Percentiles rank a stretch among this genome's conserved stretches.
These are phyloP conservation scores for Morpho deidamia DNA, from an alignment of 2,888 invertebrate genomes.

Conservation along the genomic window DNA sequence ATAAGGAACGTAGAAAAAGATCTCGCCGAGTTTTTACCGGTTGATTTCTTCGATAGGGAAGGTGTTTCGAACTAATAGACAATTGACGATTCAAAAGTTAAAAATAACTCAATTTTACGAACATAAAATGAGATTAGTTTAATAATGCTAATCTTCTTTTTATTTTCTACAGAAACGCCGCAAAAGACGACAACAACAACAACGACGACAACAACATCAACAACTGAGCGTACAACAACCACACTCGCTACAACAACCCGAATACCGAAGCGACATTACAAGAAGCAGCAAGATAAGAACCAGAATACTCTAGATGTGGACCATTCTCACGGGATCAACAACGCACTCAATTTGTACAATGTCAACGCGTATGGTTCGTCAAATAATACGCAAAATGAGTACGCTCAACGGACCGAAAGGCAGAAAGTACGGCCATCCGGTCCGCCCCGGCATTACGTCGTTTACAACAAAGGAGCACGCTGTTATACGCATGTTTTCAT, in stretches of 20 bases:
- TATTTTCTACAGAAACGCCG: slow-evolving; percentile 62
- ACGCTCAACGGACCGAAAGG: slow-evolving; percentile 59
- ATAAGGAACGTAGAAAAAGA: too few relatives aligned
- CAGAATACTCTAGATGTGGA: slow-evolving; percentile 63
- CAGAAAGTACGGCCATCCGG: slow-evolving; percentile 69
- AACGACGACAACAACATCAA: slow-evolving; percentile 62
- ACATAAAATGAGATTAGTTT: too few relatives aligned
- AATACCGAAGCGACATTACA: slow-evolving; percentile 57
- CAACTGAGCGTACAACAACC: slow-evolving; percentile 48
- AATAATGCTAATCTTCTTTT: neutral
- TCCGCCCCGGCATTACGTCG: slow-evolving; percentile 54
- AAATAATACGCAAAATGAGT: slow-evolving; percentile 57
- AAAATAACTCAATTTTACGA: too few relatives aligned
- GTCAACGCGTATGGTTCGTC: slow-evolving; percentile 43
- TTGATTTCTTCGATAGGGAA: too few relatives aligned
- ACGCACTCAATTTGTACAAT: slow-evolving; percentile 59
- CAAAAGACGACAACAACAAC: slow-evolving; percentile 61
- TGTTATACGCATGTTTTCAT: slow-evolving; percentile 7
- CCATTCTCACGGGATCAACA: slow-evolving; percentile 55
- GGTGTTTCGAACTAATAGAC: too few relatives aligned
- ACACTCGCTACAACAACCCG: slow-evolving; percentile 49
- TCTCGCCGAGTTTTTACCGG: too few relatives aligned
- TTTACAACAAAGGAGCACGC: slow-evolving; percentile 39
- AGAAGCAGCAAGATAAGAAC: slow-evolving; percentile 56
- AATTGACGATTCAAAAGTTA: too few relatives aligned